These are phyloP conservation scores for Heliconius himera DNA, from an alignment of 1,140 invertebrate species.

Conservation along the genomic window DNA sequence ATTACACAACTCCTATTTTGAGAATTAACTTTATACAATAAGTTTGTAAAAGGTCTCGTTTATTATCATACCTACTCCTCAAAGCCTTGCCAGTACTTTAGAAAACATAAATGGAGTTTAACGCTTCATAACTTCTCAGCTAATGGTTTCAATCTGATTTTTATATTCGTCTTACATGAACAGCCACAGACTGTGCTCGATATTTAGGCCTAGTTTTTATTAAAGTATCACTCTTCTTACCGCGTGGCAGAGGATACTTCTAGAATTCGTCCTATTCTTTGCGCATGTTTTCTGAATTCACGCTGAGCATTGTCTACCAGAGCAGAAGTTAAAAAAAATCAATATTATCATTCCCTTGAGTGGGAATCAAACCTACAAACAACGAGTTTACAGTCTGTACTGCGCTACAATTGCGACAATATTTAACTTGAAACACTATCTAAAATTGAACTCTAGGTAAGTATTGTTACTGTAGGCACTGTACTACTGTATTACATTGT, in stretches of 20 bases:
- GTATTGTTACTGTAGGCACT: background rate
- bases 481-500: slow-evolving; percentile 36
- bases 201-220: background rate
- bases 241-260: background rate
- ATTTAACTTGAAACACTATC: slow-evolving; percentile 1
- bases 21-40: slow-evolving; percentile 43
- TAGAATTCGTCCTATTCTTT: too few relatives aligned
- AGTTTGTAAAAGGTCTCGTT: slow-evolving; percentile 43
- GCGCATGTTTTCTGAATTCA: too few relatives aligned
- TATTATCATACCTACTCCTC: slow-evolving; percentile 38
- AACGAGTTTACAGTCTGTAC: background rate
- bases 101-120: slow-evolving; percentile 44
- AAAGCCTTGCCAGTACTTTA: slow-evolving; percentile 42
- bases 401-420: background rate
- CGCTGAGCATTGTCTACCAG: too few relatives aligned
- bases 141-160: slow-evolving; percentile 47
- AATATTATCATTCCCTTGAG: background rate
- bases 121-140: slow-evolving; percentile 46
- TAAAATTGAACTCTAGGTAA: background rate
- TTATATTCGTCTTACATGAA: slow-evolving; percentile 35
- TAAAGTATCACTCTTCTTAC: background rate
- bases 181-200: background rate
- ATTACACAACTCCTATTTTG: slow-evolving; percentile 30
- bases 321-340: too few relatives aligned
- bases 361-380: background rate